Evolutionary conservation across 2,113 vertebrate species (phyloP).

Genomic region (Sapajus apella): DNA sequence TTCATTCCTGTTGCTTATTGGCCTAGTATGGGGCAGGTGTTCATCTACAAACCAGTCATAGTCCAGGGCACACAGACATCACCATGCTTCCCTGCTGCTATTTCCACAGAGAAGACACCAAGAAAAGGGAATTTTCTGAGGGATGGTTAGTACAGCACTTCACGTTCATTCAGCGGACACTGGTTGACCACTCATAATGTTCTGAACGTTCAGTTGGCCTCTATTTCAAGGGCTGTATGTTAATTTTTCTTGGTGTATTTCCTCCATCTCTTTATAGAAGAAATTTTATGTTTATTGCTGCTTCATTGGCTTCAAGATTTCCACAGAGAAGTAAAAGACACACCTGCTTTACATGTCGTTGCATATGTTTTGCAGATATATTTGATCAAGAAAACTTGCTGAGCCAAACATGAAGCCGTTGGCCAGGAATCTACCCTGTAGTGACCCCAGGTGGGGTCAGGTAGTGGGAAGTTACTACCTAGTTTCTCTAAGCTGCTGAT

Average conservation of each 20-base stretch:
- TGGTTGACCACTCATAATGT: background rate
- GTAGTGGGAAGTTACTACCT: background rate
- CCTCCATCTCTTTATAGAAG: rapidly evolving
- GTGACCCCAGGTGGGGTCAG: background rate
- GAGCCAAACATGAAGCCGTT: rapidly evolving
- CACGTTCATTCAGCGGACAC: background rate
- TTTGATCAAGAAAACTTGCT: background rate
- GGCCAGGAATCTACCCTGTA: background rate
- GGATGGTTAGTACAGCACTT: background rate
- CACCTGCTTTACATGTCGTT: background rate
- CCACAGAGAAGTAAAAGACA: background rate
- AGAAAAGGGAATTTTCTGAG: background rate
- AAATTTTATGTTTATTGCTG: background rate
- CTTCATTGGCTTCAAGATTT: background rate
- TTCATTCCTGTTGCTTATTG: background rate
- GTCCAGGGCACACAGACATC: background rate
- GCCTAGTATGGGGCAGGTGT: background rate
- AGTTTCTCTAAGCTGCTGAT: background rate
- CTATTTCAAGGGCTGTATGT: rapidly evolving
- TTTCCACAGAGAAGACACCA: background rate
- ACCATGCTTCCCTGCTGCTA: background rate
- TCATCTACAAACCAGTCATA: background rate
- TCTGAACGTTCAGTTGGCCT: background rate
- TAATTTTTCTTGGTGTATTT: background rate
- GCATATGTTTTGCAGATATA: background rate